These are phyloP conservation scores for Hirudinaria manillensis DNA, from an alignment of 2,888 invertebrate genomes.

Conservation along the genomic window DNA sequence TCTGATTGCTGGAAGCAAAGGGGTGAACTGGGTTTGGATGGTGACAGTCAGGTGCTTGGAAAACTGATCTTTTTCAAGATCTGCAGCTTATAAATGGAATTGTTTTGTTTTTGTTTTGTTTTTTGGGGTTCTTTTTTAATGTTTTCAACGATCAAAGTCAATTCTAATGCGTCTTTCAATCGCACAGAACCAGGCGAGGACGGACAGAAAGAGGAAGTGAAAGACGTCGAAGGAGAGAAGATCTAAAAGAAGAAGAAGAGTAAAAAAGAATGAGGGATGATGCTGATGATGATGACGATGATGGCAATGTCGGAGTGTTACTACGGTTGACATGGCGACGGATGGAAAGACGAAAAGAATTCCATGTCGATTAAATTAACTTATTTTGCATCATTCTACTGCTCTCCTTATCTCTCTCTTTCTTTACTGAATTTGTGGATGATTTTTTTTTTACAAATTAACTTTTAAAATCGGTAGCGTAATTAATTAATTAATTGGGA, in stretches of 20 bases:
- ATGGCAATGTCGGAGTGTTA: not conserved
- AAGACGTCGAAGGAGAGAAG: constrained; percentile 27
- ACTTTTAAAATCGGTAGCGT: too few species aligned
- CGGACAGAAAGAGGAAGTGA: constrained; percentile 17
- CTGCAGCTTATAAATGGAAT: not conserved
- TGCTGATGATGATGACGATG: not conserved
- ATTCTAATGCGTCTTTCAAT: too few species aligned
- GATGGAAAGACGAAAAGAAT: not conserved
- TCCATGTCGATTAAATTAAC: not conserved
- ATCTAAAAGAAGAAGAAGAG: not conserved
- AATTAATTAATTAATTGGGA: too few species aligned
- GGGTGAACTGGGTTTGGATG: not conserved
- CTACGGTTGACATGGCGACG: not conserved
- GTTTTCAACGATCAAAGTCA: too few species aligned
- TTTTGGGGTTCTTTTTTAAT: too few species aligned
- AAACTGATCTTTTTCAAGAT: not conserved
- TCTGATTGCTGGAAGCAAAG: too few species aligned
- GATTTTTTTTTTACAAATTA: too few species aligned
- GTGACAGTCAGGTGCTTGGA: too few species aligned
- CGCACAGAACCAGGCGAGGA: not conserved
- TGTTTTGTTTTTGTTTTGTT: not conserved
- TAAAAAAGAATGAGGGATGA: not conserved
- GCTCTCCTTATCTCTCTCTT: too few species aligned
- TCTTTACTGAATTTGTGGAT: too few species aligned
- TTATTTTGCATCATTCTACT: too few species aligned